Base-by-base conservation (phyloP, 2,888 invertebrate genomes). In the Teleiodes luculella region DNA sequence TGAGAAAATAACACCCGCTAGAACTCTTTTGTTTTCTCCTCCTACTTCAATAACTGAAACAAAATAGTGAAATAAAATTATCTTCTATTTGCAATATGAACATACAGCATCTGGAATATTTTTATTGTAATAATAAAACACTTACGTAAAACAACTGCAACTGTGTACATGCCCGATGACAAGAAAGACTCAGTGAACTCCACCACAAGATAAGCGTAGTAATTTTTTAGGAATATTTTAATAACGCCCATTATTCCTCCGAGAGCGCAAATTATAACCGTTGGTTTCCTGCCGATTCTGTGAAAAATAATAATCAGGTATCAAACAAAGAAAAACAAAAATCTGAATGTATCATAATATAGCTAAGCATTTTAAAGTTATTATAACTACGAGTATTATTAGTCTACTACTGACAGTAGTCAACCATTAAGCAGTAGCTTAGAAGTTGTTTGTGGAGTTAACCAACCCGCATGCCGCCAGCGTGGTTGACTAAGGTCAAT, bases 11-110 rank as follows among this genome's bases (percentile, higher is more conserved):
- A 85, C 75, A 24, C 84, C 83, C 1, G 83, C 70, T 24, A 75
- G 51, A 0, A 85, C 81, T 64, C 85, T 68, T 61, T 81, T 83
- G 11, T 73, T 69, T 58, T 79, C 77, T 3, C 85, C 83, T 5
- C 82, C 82, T 6, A 84, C 73, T 76, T 86, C 86, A 11, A 86
- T 78, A 60, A 86, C 86, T 85, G 66, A 57, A 80, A 84, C 18
- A 31, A 47, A 48, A 36, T 59, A 62, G n/a, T n/a, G n/a, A n/a
- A n/a, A n/a, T n/a, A n/a, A n/a, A n/a, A n/a, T n/a, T n/a, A n/a
- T n/a, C n/a, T n/a, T n/a, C n/a, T n/a, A n/a, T n/a, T n/a, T n/a
- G n/a, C n/a, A n/a, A n/a, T n/a, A n/a, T n/a, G n/a, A n/a, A n/a
- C n/a, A n/a, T n/a, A n/a, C n/a, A n/a, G n/a, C n/a, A n/a, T n/a